Evolutionary conservation across 2,113 vertebrate genomes (phyloP).

Genomic region (Echinops telfairi): DNA sequence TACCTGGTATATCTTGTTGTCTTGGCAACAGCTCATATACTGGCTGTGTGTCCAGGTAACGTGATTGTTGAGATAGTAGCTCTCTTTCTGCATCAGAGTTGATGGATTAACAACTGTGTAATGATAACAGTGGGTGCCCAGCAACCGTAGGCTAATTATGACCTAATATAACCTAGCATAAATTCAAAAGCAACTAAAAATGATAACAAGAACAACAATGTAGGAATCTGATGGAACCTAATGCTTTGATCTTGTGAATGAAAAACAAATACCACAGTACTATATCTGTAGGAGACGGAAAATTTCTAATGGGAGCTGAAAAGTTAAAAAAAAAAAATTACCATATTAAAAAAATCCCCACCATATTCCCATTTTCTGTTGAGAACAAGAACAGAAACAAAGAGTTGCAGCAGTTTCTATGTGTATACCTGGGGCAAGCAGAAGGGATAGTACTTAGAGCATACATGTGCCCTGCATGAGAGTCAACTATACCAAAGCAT

Average conservation of each 20-base stretch:
- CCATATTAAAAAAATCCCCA: too few species aligned
- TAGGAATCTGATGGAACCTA: conserved; percentile 28
- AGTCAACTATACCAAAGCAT: too few species aligned
- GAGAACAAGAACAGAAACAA: not conserved
- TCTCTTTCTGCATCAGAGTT: not conserved
- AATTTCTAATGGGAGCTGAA: not conserved
- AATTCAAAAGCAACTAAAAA: conserved; percentile 41
- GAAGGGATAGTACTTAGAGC: not conserved
- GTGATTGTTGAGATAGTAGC: not conserved
- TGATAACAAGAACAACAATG: conserved; percentile 37
- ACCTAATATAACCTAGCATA: conserved; percentile 16
- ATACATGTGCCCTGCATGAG: not conserved
- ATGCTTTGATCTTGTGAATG: conserved; percentile 43
- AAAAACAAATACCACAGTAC: conserved; percentile 45
- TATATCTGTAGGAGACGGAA: not conserved
- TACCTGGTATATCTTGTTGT: not conserved
- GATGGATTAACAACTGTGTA: not conserved
- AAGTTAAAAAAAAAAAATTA: not conserved
- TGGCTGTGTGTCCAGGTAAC: not conserved
- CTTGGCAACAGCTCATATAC: not conserved
- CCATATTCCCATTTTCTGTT: conserved; percentile 12
- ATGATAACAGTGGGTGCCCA: not conserved
- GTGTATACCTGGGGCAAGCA: not conserved
- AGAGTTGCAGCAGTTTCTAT: not conserved
- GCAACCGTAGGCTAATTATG: conserved; percentile 1